Evolutionary conservation across 2,113 vertebrate genomes (phyloP).

Genomic region (Elanoides forficatus): DNA sequence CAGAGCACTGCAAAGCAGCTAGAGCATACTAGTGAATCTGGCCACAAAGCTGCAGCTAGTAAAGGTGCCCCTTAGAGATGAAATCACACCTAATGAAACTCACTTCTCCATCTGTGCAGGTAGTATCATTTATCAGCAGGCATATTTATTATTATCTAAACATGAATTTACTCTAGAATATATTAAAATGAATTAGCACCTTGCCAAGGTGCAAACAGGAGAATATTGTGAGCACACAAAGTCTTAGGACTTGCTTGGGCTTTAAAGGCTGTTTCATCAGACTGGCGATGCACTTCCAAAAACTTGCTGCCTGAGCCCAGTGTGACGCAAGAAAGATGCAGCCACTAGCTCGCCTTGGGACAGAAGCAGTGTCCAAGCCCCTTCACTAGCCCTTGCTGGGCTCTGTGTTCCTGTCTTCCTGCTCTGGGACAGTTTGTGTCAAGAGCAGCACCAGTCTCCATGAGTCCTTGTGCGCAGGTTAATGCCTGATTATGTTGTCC

Average conservation of each 20-base stretch:
- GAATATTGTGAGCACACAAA: background rate
- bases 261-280: background rate
- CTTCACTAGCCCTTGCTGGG: background rate
- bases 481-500: background rate
- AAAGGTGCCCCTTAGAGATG: background rate
- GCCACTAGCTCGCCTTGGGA: background rate
- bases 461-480: background rate
- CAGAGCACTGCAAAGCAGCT: background rate
- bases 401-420: background rate
- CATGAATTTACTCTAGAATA: background rate
- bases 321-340: background rate
- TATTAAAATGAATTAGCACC: background rate
- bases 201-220: background rate
- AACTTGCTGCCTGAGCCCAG: background rate
- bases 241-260: background rate
- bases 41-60: background rate
- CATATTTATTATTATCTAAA: background rate
- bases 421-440: background rate
- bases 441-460: background rate
- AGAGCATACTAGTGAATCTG: background rate
- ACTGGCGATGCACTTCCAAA: background rate
- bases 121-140: background rate
- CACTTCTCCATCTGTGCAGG: background rate
- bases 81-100: background rate
- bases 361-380: background rate